Evolutionary conservation across 2,888 invertebrate species (phyloP).

Genomic region (Notodonta dromedarius): DNA sequence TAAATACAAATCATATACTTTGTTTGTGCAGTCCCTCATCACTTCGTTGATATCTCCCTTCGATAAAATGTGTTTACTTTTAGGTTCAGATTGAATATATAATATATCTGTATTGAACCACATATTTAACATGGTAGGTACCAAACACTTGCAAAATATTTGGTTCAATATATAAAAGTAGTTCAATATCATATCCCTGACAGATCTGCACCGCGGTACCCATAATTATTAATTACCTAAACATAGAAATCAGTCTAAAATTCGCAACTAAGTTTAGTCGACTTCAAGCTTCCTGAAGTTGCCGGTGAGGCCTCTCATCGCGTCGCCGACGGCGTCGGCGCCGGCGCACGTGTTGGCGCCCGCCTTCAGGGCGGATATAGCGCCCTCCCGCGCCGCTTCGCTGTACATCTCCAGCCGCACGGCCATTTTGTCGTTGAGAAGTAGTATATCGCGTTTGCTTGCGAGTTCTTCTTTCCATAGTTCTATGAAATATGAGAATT

Average conservation of each 20-base stretch:
- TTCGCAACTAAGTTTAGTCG: conserved; percentile 74
- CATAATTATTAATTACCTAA: conserved; percentile 1
- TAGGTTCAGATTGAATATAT: too few relatives aligned
- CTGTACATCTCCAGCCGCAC: conserved; percentile 88
- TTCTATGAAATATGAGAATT: conserved; percentile 64
- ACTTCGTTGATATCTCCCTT: too few relatives aligned
- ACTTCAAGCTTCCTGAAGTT: conserved; percentile 92
- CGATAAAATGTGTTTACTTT: too few relatives aligned
- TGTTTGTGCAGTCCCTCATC: too few relatives aligned
- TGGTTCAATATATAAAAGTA: too few relatives aligned
- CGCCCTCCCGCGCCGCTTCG: conserved; percentile 88
- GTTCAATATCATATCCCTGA: not conserved
- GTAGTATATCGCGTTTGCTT: conserved; percentile 83
- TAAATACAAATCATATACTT: too few relatives aligned
- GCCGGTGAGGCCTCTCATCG: conserved; percentile 88
- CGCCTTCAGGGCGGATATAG: conserved; percentile 88
- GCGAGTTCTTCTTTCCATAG: conserved; percentile 89
- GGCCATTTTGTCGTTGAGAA: conserved; percentile 88
- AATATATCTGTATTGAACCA: too few relatives aligned
- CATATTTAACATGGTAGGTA: too few relatives aligned
- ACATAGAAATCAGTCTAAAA: conserved; percentile 33
- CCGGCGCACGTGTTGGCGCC: conserved; percentile 84
- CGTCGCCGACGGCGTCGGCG: conserved; percentile 87
- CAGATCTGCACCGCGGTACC: conserved; percentile 1
- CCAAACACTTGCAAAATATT: too few relatives aligned